Conservation (phyloP, 2,888 invertebrate species). For the Drosophila cracens region DNA sequence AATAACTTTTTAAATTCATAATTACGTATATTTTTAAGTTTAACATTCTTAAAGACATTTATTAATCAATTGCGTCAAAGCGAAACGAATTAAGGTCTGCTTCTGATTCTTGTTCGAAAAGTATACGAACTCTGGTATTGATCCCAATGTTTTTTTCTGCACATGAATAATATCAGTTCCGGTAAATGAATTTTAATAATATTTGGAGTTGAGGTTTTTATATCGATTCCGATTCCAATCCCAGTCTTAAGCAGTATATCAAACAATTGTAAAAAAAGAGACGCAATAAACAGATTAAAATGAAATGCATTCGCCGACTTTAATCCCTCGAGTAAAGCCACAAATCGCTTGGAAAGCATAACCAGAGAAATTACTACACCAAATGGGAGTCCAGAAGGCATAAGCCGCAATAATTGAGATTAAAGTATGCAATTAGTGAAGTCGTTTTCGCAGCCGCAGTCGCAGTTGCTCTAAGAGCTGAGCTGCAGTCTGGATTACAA, state of each 20-base stretch:
- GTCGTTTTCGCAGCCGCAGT: constrained; percentile 35
- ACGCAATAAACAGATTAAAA: constrained; percentile 21
- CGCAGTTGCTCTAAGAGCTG: constrained; percentile 30
- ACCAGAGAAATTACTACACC: constrained; percentile 6
- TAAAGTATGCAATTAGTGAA: constrained; percentile 75
- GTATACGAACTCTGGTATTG: neutral
- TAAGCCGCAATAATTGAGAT: constrained; percentile 77
- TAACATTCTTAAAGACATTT: neutral
- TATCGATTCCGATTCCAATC: neutral
- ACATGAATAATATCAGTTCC: neutral
- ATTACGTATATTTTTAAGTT: too few relatives aligned
- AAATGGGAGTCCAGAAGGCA: constrained; percentile 16
- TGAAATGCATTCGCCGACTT: constrained; percentile 21
- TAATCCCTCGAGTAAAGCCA: constrained; percentile 20
- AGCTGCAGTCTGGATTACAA: constrained; percentile 55
- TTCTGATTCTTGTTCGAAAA: neutral
- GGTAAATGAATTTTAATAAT: neutral
- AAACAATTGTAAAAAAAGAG: neutral
- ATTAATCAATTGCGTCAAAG: neutral
- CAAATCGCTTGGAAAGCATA: constrained; percentile 12
- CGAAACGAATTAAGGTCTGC: neutral
- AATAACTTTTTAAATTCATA: neutral
- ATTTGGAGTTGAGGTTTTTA: neutral
- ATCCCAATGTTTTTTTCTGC: neutral
- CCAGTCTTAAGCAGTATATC: constrained; percentile 1